These are phyloP conservation scores for Geotrupes spiniger DNA, from an alignment of 2,888 invertebrate species.

Conservation along the genomic window DNA sequence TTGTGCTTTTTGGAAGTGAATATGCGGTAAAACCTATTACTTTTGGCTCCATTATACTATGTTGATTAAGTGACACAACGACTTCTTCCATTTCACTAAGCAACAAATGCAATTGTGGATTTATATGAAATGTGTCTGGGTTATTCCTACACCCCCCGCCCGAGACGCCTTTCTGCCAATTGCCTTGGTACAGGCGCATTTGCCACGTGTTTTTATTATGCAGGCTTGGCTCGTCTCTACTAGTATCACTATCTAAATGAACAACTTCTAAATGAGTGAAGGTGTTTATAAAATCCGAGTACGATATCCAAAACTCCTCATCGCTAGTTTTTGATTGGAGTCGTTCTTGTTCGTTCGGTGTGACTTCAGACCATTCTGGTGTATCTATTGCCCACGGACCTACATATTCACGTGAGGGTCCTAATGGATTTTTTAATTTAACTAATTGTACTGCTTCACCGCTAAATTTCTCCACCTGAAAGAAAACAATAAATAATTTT, in stretches of 20 bases:
- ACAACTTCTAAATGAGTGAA: constrained; percentile 82
- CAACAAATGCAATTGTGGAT: constrained; percentile 82
- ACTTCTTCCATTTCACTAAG: constrained; percentile 79
- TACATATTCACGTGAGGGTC: constrained; percentile 62
- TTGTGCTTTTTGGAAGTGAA: constrained; percentile 64
- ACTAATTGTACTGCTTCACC: constrained; percentile 71
- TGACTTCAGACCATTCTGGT: constrained; percentile 74
- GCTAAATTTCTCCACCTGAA: constrained; percentile 66
- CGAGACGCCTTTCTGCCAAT: constrained; percentile 83
- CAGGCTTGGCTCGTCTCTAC: constrained; percentile 78
- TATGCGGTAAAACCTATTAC: constrained; percentile 91
- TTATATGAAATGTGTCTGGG: constrained; percentile 89
- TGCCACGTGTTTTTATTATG: constrained; percentile 81
- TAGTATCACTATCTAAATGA: constrained; percentile 83
- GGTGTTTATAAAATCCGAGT: constrained; percentile 75
- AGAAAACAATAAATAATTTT: constrained; percentile 8
- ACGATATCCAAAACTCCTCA: constrained; percentile 67
- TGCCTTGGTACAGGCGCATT: constrained; percentile 81
- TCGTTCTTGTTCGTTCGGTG: constrained; percentile 70
- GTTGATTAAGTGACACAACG: constrained; percentile 82
- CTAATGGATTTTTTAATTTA: constrained; percentile 67
- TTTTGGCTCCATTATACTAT: constrained; percentile 89
- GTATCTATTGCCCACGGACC: constrained; percentile 70
- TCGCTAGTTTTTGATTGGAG: constrained; percentile 52
- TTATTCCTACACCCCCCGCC: constrained; percentile 90